Conservation (phyloP, 2,113 vertebrate species). For the Pluvianellus socialis region DNA sequence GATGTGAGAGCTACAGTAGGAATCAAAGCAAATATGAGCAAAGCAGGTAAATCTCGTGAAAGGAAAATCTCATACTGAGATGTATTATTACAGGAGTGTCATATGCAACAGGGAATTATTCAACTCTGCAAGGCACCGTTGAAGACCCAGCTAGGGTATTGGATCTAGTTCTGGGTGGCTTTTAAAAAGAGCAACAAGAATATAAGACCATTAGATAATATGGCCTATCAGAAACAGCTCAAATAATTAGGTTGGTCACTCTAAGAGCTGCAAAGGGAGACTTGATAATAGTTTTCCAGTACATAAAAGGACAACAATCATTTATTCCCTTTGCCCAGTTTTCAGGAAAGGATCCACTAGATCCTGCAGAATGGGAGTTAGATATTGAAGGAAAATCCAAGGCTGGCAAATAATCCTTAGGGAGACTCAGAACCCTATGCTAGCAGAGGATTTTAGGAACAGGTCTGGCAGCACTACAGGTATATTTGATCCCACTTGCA, state of each 20-base stretch:
- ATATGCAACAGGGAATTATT: not conserved
- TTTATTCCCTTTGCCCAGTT: not conserved
- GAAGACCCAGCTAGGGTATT: not conserved
- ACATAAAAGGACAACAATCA: not conserved
- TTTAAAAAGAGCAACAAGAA: not conserved
- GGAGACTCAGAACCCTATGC: not conserved
- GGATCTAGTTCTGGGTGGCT: not conserved
- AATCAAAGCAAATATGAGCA: not conserved
- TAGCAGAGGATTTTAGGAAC: not conserved
- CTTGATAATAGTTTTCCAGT: not conserved
- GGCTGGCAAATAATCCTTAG: not conserved
- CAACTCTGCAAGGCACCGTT: not conserved
- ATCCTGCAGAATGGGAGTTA: not conserved
- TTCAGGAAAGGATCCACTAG: not conserved
- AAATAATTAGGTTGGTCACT: not conserved
- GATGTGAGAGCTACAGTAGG: not conserved
- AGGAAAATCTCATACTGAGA: not conserved
- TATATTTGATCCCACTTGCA: not conserved
- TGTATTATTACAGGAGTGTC: not conserved
- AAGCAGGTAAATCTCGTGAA: not conserved
- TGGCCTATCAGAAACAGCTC: not conserved
- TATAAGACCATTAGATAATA: not conserved
- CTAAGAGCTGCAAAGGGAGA: not conserved
- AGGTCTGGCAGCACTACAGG: not conserved
- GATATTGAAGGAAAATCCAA: not conserved